Percentiles rank a stretch among this genome's conserved stretches.
phyloP scores from a whole-genome alignment of 2,797 vertebrate species.

The Eulemur coronatus region DNA sequence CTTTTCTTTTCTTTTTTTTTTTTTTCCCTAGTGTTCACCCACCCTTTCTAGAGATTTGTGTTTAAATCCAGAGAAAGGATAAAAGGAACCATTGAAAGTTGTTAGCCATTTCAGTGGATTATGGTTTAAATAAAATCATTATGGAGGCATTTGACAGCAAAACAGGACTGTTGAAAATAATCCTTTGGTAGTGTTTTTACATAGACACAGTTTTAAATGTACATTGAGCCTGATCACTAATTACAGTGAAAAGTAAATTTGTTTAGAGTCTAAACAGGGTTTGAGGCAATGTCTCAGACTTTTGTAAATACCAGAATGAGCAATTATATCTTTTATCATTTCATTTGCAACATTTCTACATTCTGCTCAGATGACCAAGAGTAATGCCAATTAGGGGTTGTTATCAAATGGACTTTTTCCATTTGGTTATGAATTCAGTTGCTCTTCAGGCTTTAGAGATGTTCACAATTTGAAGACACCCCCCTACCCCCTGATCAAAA shows the following conservation, averaged over 20 bases:
- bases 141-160: background rate
- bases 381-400: background rate
- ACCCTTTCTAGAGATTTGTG: background rate
- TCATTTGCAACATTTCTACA: slow-evolving; percentile 6
- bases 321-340: background rate
- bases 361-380: slow-evolving; percentile 2
- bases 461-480: background rate
- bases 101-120: background rate
- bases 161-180: background rate
- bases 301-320: slow-evolving; percentile 4
- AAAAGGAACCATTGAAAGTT: background rate
- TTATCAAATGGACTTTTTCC: background rate
- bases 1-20: background rate
- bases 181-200: background rate
- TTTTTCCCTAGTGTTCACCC: too few species aligned
- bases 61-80: background rate
- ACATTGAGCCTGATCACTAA: background rate
- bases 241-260: background rate
- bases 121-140: background rate
- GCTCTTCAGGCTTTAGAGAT: background rate
- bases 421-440: slow-evolving; percentile 14
- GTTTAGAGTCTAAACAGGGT: background rate
- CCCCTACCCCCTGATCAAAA: background rate
- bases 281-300: background rate
- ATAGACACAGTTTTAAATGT: background rate